Evolutionary conservation across 1,140 invertebrate genomes (phyloP), one percentile per base, ranked within the genome.

Genomic region (Drosophila santomea): DNA sequence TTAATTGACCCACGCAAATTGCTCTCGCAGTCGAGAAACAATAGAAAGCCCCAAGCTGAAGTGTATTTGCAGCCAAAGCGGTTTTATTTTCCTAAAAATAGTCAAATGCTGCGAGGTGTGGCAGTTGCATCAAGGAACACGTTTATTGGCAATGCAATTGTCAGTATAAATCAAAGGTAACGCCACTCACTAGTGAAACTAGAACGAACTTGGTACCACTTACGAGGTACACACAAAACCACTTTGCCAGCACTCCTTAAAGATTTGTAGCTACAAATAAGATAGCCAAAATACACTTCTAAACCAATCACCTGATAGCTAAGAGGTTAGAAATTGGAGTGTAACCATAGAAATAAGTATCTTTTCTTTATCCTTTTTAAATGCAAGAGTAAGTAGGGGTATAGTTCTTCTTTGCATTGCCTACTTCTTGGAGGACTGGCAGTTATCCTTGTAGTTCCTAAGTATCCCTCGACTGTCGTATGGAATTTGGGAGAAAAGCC

Each of bases 111-210:
- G 38, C 38, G 1, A 14, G 4, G 10, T 43, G 50, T 14, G 14
- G 14, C 58, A 36, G 7, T 64, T 14, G 11, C 20, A 23, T 11
- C 59, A 17, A 6, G 12, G 20, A 69, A 69, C 36, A 45, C 59
- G 43, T 47, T 57, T 51, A 55, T 41, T 47, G 61, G 41, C 52
- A 51, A 59, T 76, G 72, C 73, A 76, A 76, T 58, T 76, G 72
- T 74, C 72, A 74, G 44, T 74, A 58, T 67, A 76, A 76, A 76
- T 76, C 60, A 76, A 39, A 59, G 41, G 38, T 52, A 75, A 66
- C 41, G 41, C 47, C 73, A 76, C 59, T 67, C 62, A 67, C 54
- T 15, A 6, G 41, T n/a, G 23, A 56, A 39, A 36, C 41, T 59
- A 66, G 32, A 59, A 32, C 44, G 45, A 47, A 59, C 41, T 38